phyloP scores from a whole-genome alignment of 2,888 invertebrate species.

The Aleiodes leptofemur region DNA sequence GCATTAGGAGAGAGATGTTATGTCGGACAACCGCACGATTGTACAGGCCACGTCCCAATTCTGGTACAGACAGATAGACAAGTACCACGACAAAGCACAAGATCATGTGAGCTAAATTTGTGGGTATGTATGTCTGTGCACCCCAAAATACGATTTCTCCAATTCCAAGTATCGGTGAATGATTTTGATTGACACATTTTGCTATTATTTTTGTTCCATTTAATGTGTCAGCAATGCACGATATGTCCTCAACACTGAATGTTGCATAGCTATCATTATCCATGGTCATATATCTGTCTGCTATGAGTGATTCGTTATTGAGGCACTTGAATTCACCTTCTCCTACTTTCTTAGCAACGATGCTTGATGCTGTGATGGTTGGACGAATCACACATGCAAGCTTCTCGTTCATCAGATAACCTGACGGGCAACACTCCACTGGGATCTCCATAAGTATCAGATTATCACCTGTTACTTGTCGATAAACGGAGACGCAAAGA shows the following conservation, averaged over 20 bases:
- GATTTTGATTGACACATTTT: constrained; percentile 52
- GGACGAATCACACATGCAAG: constrained; percentile 51
- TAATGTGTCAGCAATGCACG: constrained; percentile 55
- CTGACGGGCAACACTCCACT: constrained; percentile 58
- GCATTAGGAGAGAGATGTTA: constrained; percentile 60
- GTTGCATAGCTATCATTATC: constrained; percentile 13
- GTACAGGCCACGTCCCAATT: constrained; percentile 61
- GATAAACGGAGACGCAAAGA: not conserved
- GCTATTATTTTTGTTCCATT: constrained; percentile 59
- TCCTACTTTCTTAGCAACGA: not conserved
- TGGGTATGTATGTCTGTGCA: constrained; percentile 64
- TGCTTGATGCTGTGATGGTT: constrained; percentile 20
- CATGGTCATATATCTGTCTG: constrained; percentile 39
- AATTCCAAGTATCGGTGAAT: constrained; percentile 43
- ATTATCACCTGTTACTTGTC: not conserved
- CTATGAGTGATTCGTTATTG: constrained; percentile 4
- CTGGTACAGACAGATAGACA: constrained; percentile 61
- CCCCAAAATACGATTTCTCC: constrained; percentile 63
- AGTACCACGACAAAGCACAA: constrained; percentile 61
- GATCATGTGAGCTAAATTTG: constrained; percentile 63
- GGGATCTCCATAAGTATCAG: constrained; percentile 45
- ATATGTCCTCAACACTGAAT: constrained; percentile 33
- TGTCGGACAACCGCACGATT: constrained; percentile 63
- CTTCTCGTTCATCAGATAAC: constrained; percentile 52
- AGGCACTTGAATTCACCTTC: constrained; percentile 26